Evolutionary conservation across 2,113 vertebrate genomes (phyloP), one percentile per base, ranked within the genome.

Genomic region (Phyllostomus discolor): DNA sequence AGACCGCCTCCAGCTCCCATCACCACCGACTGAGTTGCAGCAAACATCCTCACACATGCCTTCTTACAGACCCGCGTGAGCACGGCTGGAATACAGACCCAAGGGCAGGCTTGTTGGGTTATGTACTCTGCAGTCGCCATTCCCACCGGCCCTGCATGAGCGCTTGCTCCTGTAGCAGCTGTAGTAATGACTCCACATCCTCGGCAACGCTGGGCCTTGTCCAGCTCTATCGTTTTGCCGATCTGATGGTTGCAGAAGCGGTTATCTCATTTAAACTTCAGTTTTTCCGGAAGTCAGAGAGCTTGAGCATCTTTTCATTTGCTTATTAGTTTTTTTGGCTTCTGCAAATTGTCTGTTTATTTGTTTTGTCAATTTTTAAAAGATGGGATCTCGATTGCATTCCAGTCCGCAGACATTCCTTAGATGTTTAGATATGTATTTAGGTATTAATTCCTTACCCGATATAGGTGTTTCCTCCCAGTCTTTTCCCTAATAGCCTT

Each of bases 401-500:
- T 95, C 62, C 54, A 28, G 16, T 88, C n/a, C 48, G 46, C 4
- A 48, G 31, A 41, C 33, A 15, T 97, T 80, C 35, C 66, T 89
- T 89, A 85, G 46, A 66, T 93, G 20, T 5, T 76, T 83, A 76
- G 41, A 70, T 80, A 41, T 38, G n/a, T 89, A 43, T 73, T 50
- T 75, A 62, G 88, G 75, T 69, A 76, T 8, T 57, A 80, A 59
- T 73, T 7, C 46, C 57, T 73, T 80, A 62, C 14, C 11, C 3
- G 15, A 33, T 52, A 38, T 38, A 84, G 48, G 50, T 67, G 19
- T 83, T 83, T 82, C 79, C 35, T 78, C 24, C 80, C 24, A 19
- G 90, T 91, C 31, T 93, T 70, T 46, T 35, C 84, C n/a, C 64
- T 91, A 17, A 79, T 90, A 87, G 72, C 46, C 38, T 79, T 84